Base-by-base conservation (phyloP, 1,140 invertebrate genomes). In the Lutraria rhynchaena region DNA sequence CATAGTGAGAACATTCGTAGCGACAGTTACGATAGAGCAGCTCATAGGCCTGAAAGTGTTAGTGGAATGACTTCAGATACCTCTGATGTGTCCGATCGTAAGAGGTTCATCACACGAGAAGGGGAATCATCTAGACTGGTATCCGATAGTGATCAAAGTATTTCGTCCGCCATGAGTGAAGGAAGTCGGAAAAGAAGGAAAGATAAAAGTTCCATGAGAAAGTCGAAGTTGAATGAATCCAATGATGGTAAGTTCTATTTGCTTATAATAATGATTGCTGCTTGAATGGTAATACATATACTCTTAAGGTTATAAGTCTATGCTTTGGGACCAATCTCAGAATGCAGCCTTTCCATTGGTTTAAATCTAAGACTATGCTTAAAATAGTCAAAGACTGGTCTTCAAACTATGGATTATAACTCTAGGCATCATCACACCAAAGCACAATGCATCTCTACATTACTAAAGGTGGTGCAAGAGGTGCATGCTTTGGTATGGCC, bases 201-300 rank as follows among this genome's bases (percentile, higher is more conserved):
- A 53, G 81, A 83, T 31, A 83, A 83, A 70, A 71, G 65, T 33
- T 76, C 81, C 33, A 74, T 83, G 73, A 51, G 81, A 19, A 83
- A 83, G 44, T 83, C 81, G 13, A 76, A 83, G 29, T 55, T 83
- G 31, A 83, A 83, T 55, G 46, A 69, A 53, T 55, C 70, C 0
- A 24, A 5, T 29, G 73, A 83, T 46, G 81, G 81, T 83, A 71
- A 41, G 81, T 69, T 49, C 3, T 49, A 5, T 11, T 55, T 55
- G 22, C 2, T 7, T 65, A 35, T 17, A 33, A 33, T 37, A 1
- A 63, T 37, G 4, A 17, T 17, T 11, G 24, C 19, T 0, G 31
- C n/a, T 69, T 37, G 35, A 60, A 0, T n/a, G 29, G 22, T 27
- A 37, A 49, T 49, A n/a, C n/a, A n/a, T n/a, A n/a, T n/a, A n/a